A percentile compares a stretch with the other conserved stretches of the same genome.
These are phyloP conservation scores for Brachyopa scutellaris DNA, from an alignment of 2,888 invertebrate genomes.

Conservation along the genomic window DNA sequence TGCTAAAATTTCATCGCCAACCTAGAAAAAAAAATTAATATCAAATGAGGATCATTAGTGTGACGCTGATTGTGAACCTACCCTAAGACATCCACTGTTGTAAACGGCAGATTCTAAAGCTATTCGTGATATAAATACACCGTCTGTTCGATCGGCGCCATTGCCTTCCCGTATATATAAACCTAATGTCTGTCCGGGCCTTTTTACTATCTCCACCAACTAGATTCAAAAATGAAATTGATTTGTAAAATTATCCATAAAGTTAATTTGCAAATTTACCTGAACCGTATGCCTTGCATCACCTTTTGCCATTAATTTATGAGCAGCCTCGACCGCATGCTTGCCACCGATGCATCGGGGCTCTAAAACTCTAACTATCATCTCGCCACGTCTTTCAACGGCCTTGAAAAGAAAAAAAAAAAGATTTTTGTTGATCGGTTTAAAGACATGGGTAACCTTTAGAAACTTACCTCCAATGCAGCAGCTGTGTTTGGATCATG, in stretches of 20 bases:
- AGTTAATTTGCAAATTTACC: too few species aligned
- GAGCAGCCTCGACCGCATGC: slow-evolving; percentile 92
- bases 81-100: slow-evolving; percentile 97
- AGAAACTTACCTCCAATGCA: slow-evolving; percentile 88
- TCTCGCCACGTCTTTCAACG: slow-evolving; percentile 96
- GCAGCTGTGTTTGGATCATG: slow-evolving; percentile 96
- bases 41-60: not conserved
- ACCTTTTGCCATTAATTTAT: slow-evolving; percentile 87
- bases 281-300: slow-evolving; percentile 88
- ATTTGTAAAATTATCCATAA: too few species aligned
- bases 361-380: slow-evolving; percentile 96
- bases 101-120: slow-evolving; percentile 98
- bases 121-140: slow-evolving; percentile 97
- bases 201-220: slow-evolving; percentile 98
- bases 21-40: slow-evolving; percentile 82
- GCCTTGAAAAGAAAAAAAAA: slow-evolving; percentile 82
- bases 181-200: slow-evolving; percentile 98
- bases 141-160: slow-evolving; percentile 96
- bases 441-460: too few species aligned
- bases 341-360: slow-evolving; percentile 93
- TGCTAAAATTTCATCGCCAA: slow-evolving; percentile 98
- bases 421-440: not conserved
- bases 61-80: slow-evolving; percentile 76
- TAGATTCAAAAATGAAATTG: slow-evolving; percentile 78
- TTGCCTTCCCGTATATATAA: slow-evolving; percentile 99